Evolutionary conservation across 1,140 invertebrate genomes (phyloP).

Genomic region (Polypedilum pembai): DNA sequence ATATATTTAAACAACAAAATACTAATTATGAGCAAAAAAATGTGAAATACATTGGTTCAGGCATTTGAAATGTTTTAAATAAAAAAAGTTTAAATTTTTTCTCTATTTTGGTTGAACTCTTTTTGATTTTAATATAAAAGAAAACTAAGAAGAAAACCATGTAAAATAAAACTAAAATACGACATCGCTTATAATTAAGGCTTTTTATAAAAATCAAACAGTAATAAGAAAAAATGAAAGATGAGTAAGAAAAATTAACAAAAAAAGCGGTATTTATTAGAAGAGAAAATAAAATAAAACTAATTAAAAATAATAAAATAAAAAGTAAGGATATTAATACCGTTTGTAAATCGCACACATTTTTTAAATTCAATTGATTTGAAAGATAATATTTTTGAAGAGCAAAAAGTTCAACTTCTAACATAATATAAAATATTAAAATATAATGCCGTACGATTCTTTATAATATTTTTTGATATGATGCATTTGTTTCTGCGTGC

Average conservation of each 20-base stretch:
- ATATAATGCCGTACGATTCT: conserved; percentile 3
- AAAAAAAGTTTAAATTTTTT: neutral
- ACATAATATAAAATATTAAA: neutral
- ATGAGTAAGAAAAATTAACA: neutral
- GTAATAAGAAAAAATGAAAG: neutral
- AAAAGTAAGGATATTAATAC: conserved; percentile 7
- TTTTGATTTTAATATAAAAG: neutral
- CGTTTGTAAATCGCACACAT: conserved; percentile 16
- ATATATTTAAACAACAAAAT: neutral
- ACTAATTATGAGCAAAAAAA: conserved; percentile 13
- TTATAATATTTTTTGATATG: conserved; percentile 15
- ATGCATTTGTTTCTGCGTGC: conserved; percentile 24
- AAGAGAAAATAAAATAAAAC: conserved; percentile 6
- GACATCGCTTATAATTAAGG: conserved; percentile 27
- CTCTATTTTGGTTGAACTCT: neutral
- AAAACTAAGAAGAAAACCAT: neutral
- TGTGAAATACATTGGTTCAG: neutral
- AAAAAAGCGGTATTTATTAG: conserved; percentile 12
- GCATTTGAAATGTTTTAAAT: neutral
- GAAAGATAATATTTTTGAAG: conserved; percentile 12
- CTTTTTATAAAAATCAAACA: conserved; percentile 6
- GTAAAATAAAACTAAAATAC: conserved; percentile 6
- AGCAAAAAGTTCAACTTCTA: conserved; percentile 17
- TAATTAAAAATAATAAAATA: neutral
- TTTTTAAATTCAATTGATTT: conserved; percentile 14